phyloP scores from a whole-genome alignment of 1,140 invertebrate genomes.

The Halesus radiatus region DNA sequence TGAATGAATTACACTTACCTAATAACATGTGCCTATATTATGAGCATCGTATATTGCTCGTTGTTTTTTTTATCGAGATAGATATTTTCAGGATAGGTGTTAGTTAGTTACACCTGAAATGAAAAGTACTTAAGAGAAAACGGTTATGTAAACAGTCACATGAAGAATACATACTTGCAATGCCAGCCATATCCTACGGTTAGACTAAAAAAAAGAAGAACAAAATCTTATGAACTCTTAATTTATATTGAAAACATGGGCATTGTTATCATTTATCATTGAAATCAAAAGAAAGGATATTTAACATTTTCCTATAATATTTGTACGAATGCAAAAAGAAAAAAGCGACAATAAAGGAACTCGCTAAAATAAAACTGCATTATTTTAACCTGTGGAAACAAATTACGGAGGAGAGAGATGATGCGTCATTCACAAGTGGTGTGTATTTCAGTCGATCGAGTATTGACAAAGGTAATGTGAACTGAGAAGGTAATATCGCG shows the following conservation, averaged over 20 bases:
- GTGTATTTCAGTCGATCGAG: neutral
- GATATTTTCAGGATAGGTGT: too few species aligned
- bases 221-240: slow-evolving; percentile 3
- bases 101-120: too few species aligned
- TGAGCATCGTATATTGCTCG: too few species aligned
- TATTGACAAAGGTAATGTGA: neutral
- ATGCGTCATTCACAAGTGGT: neutral
- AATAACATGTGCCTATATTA: too few species aligned
- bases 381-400: neutral
- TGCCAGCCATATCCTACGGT: slow-evolving; percentile 81
- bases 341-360: neutral
- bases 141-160: neutral
- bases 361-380: neutral
- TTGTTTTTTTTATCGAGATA: too few species aligned
- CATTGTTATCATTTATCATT: neutral
- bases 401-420: neutral
- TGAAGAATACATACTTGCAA: slow-evolving; percentile 77
- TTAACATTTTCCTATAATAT: neutral
- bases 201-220: slow-evolving; percentile 70
- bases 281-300: neutral
- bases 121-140: too few species aligned
- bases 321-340: neutral
- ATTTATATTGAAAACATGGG: neutral
- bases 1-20: too few species aligned
- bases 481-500: slow-evolving; percentile 37